Base-by-base conservation (phyloP, 2,888 invertebrate species). In the Caenorhabditis sulstoni region DNA sequence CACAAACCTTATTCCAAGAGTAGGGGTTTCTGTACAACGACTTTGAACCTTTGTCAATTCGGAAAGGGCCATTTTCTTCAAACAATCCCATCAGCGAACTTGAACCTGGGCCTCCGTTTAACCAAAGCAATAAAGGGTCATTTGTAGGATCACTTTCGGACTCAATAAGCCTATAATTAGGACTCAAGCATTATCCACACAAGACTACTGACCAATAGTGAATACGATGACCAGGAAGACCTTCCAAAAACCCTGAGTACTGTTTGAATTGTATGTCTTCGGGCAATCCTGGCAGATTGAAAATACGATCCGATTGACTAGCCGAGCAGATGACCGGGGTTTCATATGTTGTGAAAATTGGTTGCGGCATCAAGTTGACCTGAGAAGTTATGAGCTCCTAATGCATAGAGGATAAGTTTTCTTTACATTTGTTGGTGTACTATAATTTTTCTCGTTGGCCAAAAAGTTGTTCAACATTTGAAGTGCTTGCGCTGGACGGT, bases 21-120 rank as follows among this genome's bases (percentile, higher is more conserved):
- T 82, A 85, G 7, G 80, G 84, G 67, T 89, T 89, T 35, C 62
- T 20, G 5, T 44, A 71, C 0, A 88, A 44, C 3, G 85, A 85
- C n/a, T 70, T n/a, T 12, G 83, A 83, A 47, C 86, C 85, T 37
- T 78, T 71, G 66, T 80, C 82, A 3, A 87, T 58, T 14, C 78
- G 76, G 71, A 90, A 91, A n/a, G 91, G 91, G 4, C 91, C 91
- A 79, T 91, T 88, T 76, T 91, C 91, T 35, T 90, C 87, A 16
- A 91, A 87, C 0, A 91, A 82, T 11, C 91, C 91, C 23, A 89
- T 86, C 41, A 91, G 81, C 7, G 91, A 91, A 76, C 91, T 91
- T 73, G 91, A 91, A 4, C 91, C 91, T 16, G 91, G 91, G 9
- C 91, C 91, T 9, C 86, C 86, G 58, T 85, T 84, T 1, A 86